Conservation (phyloP, 2,888 invertebrate species). For the Orgyia antiqua region DNA sequence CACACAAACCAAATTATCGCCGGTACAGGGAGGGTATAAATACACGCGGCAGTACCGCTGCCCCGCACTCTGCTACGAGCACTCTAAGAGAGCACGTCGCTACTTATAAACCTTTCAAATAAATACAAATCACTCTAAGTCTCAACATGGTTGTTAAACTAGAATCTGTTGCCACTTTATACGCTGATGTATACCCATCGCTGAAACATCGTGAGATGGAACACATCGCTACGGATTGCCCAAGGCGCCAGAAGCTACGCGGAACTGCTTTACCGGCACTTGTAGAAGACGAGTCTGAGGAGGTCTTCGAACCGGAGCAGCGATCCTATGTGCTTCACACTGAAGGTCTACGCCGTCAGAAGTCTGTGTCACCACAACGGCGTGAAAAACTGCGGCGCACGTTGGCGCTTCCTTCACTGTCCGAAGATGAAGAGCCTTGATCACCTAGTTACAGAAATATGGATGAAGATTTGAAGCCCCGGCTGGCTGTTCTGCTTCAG, state of each 20-base stretch:
- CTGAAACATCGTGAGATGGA: slow-evolving; percentile 50
- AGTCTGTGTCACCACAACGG: slow-evolving; percentile 61
- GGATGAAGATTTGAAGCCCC: slow-evolving; percentile 57
- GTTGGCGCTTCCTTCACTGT: slow-evolving; percentile 62
- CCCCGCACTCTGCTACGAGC: slow-evolving; percentile 49
- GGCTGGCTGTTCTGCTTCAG: slow-evolving; percentile 38
- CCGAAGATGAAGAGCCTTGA: slow-evolving; percentile 73
- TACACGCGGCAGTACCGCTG: slow-evolving; percentile 31
- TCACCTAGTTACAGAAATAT: slow-evolving; percentile 24
- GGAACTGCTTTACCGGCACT: slow-evolving; percentile 48
- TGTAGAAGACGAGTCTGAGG: slow-evolving; percentile 55
- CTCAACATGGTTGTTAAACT: slow-evolving; percentile 59
- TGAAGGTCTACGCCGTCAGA: slow-evolving; percentile 59
- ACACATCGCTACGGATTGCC: slow-evolving; percentile 39
- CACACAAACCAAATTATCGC: slow-evolving; percentile 39
- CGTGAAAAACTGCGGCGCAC: slow-evolving; percentile 58
- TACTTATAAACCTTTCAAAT: slow-evolving; percentile 17
- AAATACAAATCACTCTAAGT: slow-evolving; percentile 14
- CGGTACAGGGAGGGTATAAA: slow-evolving; percentile 41
- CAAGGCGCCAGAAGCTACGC: slow-evolving; percentile 46
- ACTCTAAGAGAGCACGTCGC: slow-evolving; percentile 40
- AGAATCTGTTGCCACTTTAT: slow-evolving; percentile 50
- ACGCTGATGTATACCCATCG: slow-evolving; percentile 52
- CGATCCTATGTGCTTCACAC: slow-evolving; percentile 49
- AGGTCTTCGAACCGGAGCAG: slow-evolving; percentile 45